Evolutionary conservation across 2,888 invertebrate species (phyloP), one percentile per base, ranked within the genome.

Genomic region (Alsophila aescularia): DNA sequence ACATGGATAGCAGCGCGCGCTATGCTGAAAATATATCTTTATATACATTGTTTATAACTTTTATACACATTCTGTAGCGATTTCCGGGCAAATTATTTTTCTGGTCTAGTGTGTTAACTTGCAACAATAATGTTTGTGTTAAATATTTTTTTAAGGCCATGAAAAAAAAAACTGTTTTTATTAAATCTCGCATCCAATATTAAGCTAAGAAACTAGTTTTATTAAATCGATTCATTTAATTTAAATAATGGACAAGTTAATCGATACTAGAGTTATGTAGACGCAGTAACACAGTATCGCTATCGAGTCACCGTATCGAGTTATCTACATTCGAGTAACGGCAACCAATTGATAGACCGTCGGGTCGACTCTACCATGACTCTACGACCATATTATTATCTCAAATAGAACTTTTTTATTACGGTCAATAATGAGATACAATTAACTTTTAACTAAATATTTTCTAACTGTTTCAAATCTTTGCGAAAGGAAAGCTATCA

Each of bases 231-330:
- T 48, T 37, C 27, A 49, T 40, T 49, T 16, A 18, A 56, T 50
- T 55, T 58, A 51, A 62, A 58, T 60, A 57, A 58, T 44, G 45
- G 43, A 63, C 58, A 58, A 59, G 60, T 64, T 56, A 58, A 62
- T 62, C 58, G 56, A 44, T 50, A 47, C 42, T 52, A 55, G 53
- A 62, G 55, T 58, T 58, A 50, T 52, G 41, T 50, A 56, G 62
- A 45, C 54, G 47, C 27, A 56, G 53, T 60, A 62, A 61, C 54
- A 60, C 55, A 42, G 53, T 53, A 58, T 65, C 53, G 52, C 52
- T 53, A 58, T 65, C 53, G 52, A 56, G 61, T 64, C 52, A 47
- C 41, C 64, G 48, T 74, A 75, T 75, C 69, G 52, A 62, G 58
- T 52, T 61, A 75, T 73, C 73, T 70, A 65, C 66, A 64, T 29